Percentiles rank a stretch among this genome's conserved stretches.
Conservation (phyloP, 2,888 invertebrate species). For the Odontomyia ornata region DNA sequence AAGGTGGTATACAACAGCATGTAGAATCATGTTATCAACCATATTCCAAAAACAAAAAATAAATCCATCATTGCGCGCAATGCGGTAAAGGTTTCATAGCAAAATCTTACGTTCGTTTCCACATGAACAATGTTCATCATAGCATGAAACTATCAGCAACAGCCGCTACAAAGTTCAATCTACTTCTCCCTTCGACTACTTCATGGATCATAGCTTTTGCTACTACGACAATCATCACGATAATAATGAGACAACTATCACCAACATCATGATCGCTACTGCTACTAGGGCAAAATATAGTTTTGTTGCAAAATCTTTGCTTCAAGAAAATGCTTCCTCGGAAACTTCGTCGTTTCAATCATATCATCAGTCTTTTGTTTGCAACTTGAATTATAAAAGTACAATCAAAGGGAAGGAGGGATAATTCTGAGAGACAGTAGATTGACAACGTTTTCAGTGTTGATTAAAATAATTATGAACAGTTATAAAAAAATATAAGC, state of each 20-base stretch:
- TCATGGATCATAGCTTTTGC: constrained; percentile 36
- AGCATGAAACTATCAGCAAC: background rate
- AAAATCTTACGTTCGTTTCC: constrained; percentile 19
- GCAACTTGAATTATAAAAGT: constrained; percentile 22
- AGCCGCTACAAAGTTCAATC: constrained; percentile 50
- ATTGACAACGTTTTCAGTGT: constrained; percentile 38
- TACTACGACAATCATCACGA: constrained; percentile 47
- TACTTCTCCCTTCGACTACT: constrained; percentile 50
- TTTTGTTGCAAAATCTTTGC: constrained; percentile 39
- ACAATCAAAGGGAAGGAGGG: background rate
- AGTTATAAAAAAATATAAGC: background rate
- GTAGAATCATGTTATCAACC: constrained; percentile 35
- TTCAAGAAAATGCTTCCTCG: constrained; percentile 22
- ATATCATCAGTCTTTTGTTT: constrained; percentile 28
- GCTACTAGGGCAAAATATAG: constrained; percentile 39
- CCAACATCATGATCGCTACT: constrained; percentile 46
- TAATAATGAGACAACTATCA: constrained; percentile 47
- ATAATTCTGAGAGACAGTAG: background rate
- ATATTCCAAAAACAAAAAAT: too few species aligned
- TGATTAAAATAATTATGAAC: background rate
- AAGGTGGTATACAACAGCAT: constrained; percentile 38
- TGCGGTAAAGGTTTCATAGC: constrained; percentile 37
- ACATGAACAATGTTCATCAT: constrained; percentile 33
- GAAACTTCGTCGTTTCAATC: constrained; percentile 7
- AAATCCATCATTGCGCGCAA: constrained; percentile 30